Conservation (phyloP, 2,888 invertebrate genomes). For the Parelbella ahira region DNA sequence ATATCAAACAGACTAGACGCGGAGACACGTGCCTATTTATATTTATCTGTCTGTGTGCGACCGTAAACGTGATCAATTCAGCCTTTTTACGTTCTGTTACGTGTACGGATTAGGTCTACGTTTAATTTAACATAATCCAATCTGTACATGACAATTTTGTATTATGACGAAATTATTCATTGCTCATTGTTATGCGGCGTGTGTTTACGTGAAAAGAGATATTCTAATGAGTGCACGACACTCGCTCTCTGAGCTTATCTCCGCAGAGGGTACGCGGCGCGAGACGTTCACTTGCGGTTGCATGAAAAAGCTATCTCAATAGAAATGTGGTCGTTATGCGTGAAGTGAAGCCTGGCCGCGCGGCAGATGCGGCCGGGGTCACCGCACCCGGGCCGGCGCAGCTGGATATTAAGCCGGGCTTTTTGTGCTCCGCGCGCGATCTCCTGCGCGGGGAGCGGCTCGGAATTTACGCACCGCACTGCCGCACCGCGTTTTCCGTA, state of each 20-base stretch:
- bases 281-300: slow-evolving; percentile 11
- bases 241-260: slow-evolving; percentile 8
- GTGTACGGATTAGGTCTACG: slow-evolving; percentile 13
- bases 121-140: too few species aligned
- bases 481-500: not conserved
- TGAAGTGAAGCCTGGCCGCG: slow-evolving; percentile 47
- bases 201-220: slow-evolving; percentile 7
- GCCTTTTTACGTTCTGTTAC: slow-evolving; percentile 5
- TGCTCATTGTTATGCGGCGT: too few species aligned
- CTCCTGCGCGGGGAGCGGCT: slow-evolving; percentile 15
- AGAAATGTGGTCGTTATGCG: slow-evolving; percentile 52
- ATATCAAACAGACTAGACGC: slow-evolving; percentile 12
- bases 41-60: slow-evolving; percentile 8
- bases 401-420: slow-evolving; percentile 59
- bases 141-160: not conserved
- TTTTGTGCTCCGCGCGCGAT: slow-evolving; percentile 44
- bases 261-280: not conserved
- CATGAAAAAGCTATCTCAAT: slow-evolving; percentile 34
- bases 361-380: slow-evolving; percentile 68
- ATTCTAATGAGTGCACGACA: slow-evolving; percentile 8
- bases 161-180: not conserved
- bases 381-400: slow-evolving; percentile 60
- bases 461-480: slow-evolving; percentile 18
- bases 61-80: slow-evolving; percentile 14
- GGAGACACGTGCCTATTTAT: slow-evolving; percentile 12